A percentile compares a stretch with the other conserved stretches of the same genome.
Evolutionary conservation across 2,888 invertebrate species (phyloP).

Genomic region (Sclerodermus sp.): DNA sequence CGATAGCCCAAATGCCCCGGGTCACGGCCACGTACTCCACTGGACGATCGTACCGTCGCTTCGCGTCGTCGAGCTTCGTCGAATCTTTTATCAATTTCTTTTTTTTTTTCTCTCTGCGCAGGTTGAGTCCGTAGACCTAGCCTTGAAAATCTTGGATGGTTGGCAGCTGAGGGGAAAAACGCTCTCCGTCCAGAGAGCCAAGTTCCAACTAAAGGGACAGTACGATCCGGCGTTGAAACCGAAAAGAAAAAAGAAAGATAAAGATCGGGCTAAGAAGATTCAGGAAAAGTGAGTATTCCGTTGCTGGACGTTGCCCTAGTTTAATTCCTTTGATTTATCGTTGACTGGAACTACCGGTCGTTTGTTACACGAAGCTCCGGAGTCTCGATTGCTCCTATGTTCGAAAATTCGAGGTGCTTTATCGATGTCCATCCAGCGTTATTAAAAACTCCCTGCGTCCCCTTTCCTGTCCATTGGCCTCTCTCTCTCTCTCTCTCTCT

Average conservation of each 20-base stretch:
- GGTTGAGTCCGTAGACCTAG: conserved; percentile 91
- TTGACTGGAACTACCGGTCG: too few species aligned
- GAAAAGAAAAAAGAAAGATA: conserved; percentile 81
- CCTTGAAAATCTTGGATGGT: conserved; percentile 89
- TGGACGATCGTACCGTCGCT: too few species aligned
- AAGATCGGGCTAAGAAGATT: conserved; percentile 87
- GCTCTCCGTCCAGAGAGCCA: conserved; percentile 87
- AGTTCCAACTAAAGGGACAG: conserved; percentile 90
- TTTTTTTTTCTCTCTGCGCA: too few species aligned
- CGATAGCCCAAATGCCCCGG: too few species aligned
- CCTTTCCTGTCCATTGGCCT: background rate
- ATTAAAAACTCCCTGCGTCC: background rate
- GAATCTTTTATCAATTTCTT: too few species aligned
- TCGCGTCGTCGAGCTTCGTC: too few species aligned
- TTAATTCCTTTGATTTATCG: too few species aligned
- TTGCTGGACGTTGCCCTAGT: background rate
- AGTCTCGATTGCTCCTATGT: too few species aligned
- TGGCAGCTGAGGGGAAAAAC: conserved; percentile 76
- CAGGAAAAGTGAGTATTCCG: conserved; percentile 75
- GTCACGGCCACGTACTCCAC: too few species aligned
- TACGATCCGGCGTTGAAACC: conserved; percentile 93
- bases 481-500: background rate
- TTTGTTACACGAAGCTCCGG: too few species aligned
- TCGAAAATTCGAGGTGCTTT: too few species aligned
- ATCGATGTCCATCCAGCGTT: too few species aligned